Evolutionary conservation across 1,140 invertebrate species (phyloP).

Genomic region (Stegodyphus mimosarum): DNA sequence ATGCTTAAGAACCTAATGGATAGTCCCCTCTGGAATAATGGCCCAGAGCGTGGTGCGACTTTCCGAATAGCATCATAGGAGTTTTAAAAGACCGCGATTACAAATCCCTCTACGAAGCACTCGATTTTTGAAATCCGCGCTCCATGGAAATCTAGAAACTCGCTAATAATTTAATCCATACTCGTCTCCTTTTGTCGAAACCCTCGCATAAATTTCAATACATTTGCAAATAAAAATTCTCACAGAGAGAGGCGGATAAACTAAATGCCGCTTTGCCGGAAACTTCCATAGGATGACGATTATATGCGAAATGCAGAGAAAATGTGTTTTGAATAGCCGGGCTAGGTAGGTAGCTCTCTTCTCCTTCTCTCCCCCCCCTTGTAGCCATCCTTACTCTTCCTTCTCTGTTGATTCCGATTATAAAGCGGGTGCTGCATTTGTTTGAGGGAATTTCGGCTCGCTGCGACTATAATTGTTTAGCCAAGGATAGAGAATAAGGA

Average conservation of each 20-base stretch:
- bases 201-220: conserved; percentile 54
- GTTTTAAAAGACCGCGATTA: conserved; percentile 42
- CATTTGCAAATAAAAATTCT: conserved; percentile 53
- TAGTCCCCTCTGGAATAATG: conserved; percentile 9
- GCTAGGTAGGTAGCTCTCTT: too few relatives aligned
- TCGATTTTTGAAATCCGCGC: conserved; percentile 48
- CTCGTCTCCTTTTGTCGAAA: conserved; percentile 20
- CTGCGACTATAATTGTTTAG: not conserved
- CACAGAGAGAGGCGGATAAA: not conserved
- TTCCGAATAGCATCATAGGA: not conserved
- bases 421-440: not conserved
- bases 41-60: not conserved
- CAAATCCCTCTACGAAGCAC: conserved; percentile 24
- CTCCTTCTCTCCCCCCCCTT: not conserved
- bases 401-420: not conserved
- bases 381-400: not conserved
- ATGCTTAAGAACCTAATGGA: not conserved
- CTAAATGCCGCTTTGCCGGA: conserved; percentile 36
- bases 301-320: not conserved
- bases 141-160: conserved; percentile 27
- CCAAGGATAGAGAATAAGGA: too few relatives aligned
- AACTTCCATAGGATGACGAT: not conserved
- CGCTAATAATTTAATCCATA: conserved; percentile 58
- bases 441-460: not conserved
- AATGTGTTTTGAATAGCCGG: conserved; percentile 28